These are phyloP conservation scores for Rotaria magnacalcarata DNA, from an alignment of 2,888 invertebrate species.

Conservation along the genomic window DNA sequence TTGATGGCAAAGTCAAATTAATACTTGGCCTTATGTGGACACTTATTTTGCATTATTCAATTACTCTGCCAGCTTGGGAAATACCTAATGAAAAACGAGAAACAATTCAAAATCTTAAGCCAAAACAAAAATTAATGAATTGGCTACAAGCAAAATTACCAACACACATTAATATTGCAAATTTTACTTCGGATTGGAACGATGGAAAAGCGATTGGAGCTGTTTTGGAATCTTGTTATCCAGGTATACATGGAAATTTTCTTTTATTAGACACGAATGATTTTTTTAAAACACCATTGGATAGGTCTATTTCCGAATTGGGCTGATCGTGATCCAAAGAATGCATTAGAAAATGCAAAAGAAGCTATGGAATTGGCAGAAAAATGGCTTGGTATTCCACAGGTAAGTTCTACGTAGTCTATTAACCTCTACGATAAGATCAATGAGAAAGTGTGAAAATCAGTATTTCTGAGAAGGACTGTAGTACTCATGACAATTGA, in stretches of 20 bases:
- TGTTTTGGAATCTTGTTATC: conserved; percentile 79
- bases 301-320: conserved; percentile 76
- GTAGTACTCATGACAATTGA: too few relatives aligned
- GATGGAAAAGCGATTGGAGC: conserved; percentile 82
- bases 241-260: conserved; percentile 62
- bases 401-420: conserved; percentile 61
- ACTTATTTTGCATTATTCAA: conserved; percentile 83
- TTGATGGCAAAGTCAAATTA: conserved; percentile 80
- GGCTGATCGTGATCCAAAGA: conserved; percentile 77
- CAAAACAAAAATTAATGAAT: conserved; percentile 68
- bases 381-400: conserved; percentile 80
- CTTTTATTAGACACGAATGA: too few relatives aligned
- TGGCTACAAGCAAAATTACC: conserved; percentile 82
- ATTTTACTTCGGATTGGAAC: conserved; percentile 85
- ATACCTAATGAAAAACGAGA: conserved; percentile 66
- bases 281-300: conserved; percentile 33
- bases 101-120: conserved; percentile 57
- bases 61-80: conserved; percentile 84
- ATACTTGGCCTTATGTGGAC: conserved; percentile 89
- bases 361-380: conserved; percentile 85
- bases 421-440: too few relatives aligned
- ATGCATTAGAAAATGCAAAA: conserved; percentile 77
- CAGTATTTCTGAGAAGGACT: too few relatives aligned
- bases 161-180: conserved; percentile 71
- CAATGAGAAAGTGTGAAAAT: too few relatives aligned